Evolutionary conservation across 2,797 vertebrate species (phyloP).

Genomic region (Cossypha polioptera): DNA sequence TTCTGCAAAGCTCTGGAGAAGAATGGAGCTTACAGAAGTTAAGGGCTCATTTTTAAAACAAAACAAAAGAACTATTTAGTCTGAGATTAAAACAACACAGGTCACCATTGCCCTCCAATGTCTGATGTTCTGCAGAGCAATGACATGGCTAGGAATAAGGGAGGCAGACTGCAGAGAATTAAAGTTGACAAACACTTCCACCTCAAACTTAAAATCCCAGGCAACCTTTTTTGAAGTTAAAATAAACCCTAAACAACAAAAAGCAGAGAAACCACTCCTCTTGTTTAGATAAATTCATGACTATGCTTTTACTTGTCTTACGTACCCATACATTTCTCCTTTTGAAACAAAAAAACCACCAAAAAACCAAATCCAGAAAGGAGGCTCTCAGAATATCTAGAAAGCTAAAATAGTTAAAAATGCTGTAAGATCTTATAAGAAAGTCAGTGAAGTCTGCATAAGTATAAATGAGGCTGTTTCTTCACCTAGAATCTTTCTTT

Average conservation of each 20-base stretch:
- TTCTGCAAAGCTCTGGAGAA: slow-evolving; percentile 47
- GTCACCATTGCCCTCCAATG: not conserved
- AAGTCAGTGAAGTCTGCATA: not conserved
- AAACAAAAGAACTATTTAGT: slow-evolving; percentile 50
- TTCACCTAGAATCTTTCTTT: not conserved
- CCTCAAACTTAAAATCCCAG: not conserved
- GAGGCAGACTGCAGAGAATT: not conserved
- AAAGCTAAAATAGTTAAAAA: not conserved
- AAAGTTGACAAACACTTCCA: not conserved
- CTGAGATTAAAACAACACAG: slow-evolving; percentile 52
- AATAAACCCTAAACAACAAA: not conserved
- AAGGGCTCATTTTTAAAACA: slow-evolving; percentile 44
- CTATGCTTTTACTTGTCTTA: not conserved
- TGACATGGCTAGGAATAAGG: not conserved
- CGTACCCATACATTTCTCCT: not conserved
- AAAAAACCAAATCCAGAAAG: not conserved
- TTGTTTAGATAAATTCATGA: not conserved
- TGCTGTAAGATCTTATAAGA: not conserved
- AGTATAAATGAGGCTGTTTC: not conserved
- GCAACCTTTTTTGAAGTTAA: not conserved
- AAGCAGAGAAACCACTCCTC: not conserved
- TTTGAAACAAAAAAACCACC: not conserved
- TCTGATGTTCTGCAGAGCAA: slow-evolving; percentile 10
- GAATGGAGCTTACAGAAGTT: slow-evolving; percentile 56
- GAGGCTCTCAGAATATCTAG: not conserved